These are phyloP conservation scores for Brachionus rotundiformis DNA, from an alignment of 1,140 invertebrate genomes.

Conservation along the genomic window DNA sequence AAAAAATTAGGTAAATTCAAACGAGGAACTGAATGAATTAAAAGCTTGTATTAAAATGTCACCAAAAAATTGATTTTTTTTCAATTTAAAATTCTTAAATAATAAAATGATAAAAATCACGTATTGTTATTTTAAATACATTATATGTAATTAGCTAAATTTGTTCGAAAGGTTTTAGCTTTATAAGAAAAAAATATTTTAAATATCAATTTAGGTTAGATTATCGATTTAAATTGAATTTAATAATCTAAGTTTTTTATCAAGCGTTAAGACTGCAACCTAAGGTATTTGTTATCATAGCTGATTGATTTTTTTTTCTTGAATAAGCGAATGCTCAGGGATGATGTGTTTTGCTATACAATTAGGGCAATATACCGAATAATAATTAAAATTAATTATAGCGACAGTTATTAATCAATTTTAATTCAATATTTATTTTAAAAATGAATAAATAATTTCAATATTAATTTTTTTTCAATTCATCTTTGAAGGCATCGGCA, in stretches of 20 bases:
- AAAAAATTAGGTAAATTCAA: background rate
- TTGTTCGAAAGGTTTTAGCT: background rate
- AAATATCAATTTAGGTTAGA: background rate
- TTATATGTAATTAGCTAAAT: background rate
- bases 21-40: background rate
- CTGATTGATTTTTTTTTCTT: background rate
- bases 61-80: background rate
- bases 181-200: too few relatives aligned
- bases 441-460: background rate
- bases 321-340: background rate
- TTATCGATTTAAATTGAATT: background rate
- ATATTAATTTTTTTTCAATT: background rate
- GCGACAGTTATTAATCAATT: conserved; percentile 7
- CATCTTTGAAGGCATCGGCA: background rate
- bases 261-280: background rate
- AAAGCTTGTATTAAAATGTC: background rate
- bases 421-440: conserved; percentile 1
- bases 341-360: background rate
- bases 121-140: background rate
- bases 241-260: background rate
- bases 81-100: background rate
- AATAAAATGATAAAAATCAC: background rate
- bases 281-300: background rate
- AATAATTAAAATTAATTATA: conserved; percentile 12
- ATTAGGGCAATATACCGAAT: background rate